A percentile compares a stretch with the other conserved stretches of the same genome.
Evolutionary conservation across 1,140 invertebrate species (phyloP).

Genomic region (Neuroterus valhalla): DNA sequence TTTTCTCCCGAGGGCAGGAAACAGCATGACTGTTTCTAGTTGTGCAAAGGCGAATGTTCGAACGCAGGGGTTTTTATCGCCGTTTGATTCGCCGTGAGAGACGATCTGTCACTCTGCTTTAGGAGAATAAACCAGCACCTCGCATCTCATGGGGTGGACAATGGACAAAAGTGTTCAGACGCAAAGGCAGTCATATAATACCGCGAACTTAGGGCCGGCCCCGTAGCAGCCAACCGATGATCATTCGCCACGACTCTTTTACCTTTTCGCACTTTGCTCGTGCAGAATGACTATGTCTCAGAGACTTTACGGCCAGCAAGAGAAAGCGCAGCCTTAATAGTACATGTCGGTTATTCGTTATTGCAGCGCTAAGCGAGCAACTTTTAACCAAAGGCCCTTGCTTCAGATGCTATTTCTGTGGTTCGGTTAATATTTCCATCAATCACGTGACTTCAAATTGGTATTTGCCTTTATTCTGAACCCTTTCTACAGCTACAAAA

Average conservation of each 20-base stretch:
- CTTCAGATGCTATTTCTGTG: constrained; percentile 29
- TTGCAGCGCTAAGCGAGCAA: constrained; percentile 43
- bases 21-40: neutral
- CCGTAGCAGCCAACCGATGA: constrained; percentile 39
- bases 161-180: constrained; percentile 42
- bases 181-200: constrained; percentile 39
- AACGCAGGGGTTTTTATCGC: constrained; percentile 39
- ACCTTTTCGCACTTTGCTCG: constrained; percentile 45
- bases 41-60: neutral
- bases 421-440: neutral
- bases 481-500: too few species aligned
- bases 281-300: constrained; percentile 49
- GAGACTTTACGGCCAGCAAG: constrained; percentile 48
- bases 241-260: constrained; percentile 47
- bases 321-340: constrained; percentile 56
- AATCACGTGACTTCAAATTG: too few species aligned
- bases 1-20: neutral
- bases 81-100: constrained; percentile 36
- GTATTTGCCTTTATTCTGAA: too few species aligned
- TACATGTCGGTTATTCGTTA: constrained; percentile 48
- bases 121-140: constrained; percentile 33
- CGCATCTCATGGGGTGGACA: constrained; percentile 25
- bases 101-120: constrained; percentile 33
- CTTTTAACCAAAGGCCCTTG: constrained; percentile 44
- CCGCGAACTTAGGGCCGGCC: constrained; percentile 38